Base-by-base conservation (phyloP, 2,797 vertebrate species). In the Nothura maculosa region DNA sequence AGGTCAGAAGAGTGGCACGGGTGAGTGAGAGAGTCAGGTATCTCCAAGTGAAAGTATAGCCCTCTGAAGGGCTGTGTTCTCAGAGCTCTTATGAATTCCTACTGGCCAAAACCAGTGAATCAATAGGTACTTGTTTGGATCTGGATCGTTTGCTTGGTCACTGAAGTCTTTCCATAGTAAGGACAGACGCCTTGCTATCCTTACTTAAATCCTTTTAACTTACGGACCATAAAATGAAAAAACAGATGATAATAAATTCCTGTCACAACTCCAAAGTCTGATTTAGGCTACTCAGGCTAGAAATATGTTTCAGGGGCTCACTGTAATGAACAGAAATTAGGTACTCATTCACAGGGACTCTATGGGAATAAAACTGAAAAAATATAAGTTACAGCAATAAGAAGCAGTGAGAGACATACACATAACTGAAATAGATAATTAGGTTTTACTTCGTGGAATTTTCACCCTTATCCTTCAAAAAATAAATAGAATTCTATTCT, bases 401-500 rank as follows among this genome's bases (percentile, higher is more conserved):
- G 50, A 75, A 83, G 85, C 12, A 30, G n/a, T 32, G 15, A 57
- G 47, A 73, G 21, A 32, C 8, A 76, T 30, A 19, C 4, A 8
- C 2, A 12, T 52, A 47, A n/a, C 30, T 60, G 17, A 64, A 92
- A 81, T 14, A 76, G 47, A 84, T 14, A 73, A 34, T 22, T 24
- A 58, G 32, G 20, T 55, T 90, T 80, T 81, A 38, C 25, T n/a
- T 42, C 12, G 64, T 54, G 32, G 20, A 81, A 28, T 81, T 82
- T 87, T 93, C 32, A 73, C 10, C 74, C n/a, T 66, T 40, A 61
- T 24, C 18, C 30, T 83, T 85, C 54, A 89, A 61, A 36, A 64
- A 78, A 66, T 0, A 0, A 8, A 6, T 68, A 12, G 9, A 16
- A 21, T 20, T 6, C 0, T 2, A 22, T 30, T 52, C 60, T 38